These are phyloP conservation scores for Drymonia ruficornis DNA, from an alignment of 2,888 invertebrate genomes.

Conservation along the genomic window DNA sequence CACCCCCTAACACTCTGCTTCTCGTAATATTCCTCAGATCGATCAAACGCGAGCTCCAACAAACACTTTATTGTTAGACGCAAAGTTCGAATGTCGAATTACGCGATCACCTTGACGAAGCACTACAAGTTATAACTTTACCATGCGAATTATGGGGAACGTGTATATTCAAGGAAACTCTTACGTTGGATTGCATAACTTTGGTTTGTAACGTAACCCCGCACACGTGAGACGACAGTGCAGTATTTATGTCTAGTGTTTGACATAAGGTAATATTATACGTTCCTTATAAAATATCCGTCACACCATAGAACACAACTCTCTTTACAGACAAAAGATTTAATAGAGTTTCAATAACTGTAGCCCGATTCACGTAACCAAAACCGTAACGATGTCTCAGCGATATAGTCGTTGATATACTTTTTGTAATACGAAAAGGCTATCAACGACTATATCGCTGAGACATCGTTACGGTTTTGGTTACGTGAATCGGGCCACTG, in stretches of 20 bases:
- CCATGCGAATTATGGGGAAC: slow-evolving; percentile 14
- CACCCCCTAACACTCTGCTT: slow-evolving; percentile 23
- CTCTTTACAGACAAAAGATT: too few species aligned
- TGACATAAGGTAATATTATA: too few species aligned
- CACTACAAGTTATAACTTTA: slow-evolving; percentile 55
- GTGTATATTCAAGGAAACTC: slow-evolving; percentile 10
- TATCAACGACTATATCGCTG: too few species aligned
- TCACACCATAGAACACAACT: too few species aligned
- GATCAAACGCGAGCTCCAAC: slow-evolving; percentile 49
- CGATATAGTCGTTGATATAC: too few species aligned
- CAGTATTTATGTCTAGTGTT: not conserved
- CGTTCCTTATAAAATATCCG: too few species aligned
- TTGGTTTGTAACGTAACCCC: slow-evolving; percentile 6
- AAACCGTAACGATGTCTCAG: too few species aligned
- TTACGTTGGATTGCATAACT: slow-evolving; percentile 8
- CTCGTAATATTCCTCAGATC: slow-evolving; percentile 55
- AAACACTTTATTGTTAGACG: slow-evolving; percentile 53
- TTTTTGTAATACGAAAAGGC: too few species aligned
- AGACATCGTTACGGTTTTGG: too few species aligned
- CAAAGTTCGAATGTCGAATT: slow-evolving; percentile 46
- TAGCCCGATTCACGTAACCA: too few species aligned
- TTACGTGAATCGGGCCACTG: too few species aligned
- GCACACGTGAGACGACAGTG: not conserved
- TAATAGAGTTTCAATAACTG: too few species aligned
- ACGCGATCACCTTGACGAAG: slow-evolving; percentile 54